Base-by-base conservation (phyloP, 2,797 vertebrate genomes). In the Cyprinella venusta region DNA sequence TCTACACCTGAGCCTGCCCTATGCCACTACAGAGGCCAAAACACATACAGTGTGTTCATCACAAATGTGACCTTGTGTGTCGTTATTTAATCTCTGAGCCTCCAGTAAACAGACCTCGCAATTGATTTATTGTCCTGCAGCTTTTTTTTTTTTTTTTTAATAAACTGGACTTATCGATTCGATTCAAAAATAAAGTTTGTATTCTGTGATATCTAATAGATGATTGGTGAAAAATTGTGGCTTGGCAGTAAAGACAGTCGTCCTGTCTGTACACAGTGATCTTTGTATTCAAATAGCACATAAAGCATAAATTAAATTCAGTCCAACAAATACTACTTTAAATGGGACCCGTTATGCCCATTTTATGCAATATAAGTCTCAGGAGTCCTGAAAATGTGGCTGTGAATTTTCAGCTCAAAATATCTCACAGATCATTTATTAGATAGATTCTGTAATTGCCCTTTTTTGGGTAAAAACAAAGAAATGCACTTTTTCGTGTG, bases 51-150 rank as follows among this genome's bases (percentile, higher is more conserved):
- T 71, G 24, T 61, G 30, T 26, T 71, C 26, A 30, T 80, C 50
- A 68, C 16, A 15, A 80, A 56, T 30, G 1, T 7, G 21, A 48
- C 18, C 15, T 9, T 63, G 56, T 71, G 67, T 81, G 56, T 36
- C 71, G 40, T 72, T 81, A 21, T 68, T 54, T 40, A 36, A 81
- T 26, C 40, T 72, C 6, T 30, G 45, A 75, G 50, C 63, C 48
- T 82, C 10, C 7, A 16, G 72, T 21, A 75, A 67, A 76, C 48
- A 82, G 45, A 82, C 42, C 33, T 33, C 5, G 0, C 21, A 7
- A 75, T 21, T 82, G 61, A 82, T 75, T 75, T 54, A 65, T 30
- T 54, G 16, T 82, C 59, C 45, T 30, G 6, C 6, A 52, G 45
- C 9, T 65, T 3, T 36, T 9, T 68, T 69, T 36, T 9, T 68